Base-by-base conservation (phyloP, 30 jellyfish, hydroid and myxozoan genomes). In the Hydractinia echinata region DNA sequence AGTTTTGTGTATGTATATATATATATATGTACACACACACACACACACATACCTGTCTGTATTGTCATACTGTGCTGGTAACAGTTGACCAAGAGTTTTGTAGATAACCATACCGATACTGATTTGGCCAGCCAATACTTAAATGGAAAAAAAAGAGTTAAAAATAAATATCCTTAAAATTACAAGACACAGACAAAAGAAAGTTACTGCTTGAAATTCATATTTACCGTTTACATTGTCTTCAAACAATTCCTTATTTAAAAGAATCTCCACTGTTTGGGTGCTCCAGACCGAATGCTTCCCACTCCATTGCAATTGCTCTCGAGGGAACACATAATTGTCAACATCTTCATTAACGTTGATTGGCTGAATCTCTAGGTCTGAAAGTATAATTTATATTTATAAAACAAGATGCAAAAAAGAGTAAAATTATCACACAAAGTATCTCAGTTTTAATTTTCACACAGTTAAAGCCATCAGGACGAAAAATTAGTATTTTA, bases 31-130 rank as follows among this genome's bases (percentile, higher is more conserved):
- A n/a, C n/a, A n/a, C n/a, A 30, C 44, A 30, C 44, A 30, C 2
- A 30, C 44, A 30, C 44, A 30, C 44, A 30, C 44, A 30, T 74
- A 82, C 89, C 86, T 82, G 6, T 66, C 90, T 9, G 76, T 71
- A 6, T 77, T 77, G 20, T 67, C 86, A 67, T 56, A 86, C n/a
- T 44, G 56, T 20, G 95, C 53, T 14, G 98, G 98, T 55, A 92
- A 77, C 51, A 92, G 74, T 5, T 86, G 87, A 0, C 98, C 98
- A 55, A 92, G 95, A 54, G 98, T 86, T 73, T 85, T 92, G 83
- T 86, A 92, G 64, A 87, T 58, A 48, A 87, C 52, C 39, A 92
- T 55, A 10, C 96, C 98, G 48, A 92, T 82, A 9, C 50, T 61
- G 44, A 66, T 50, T 49, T 50, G 9, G 51, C 8, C 13, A 19